These are phyloP conservation scores for Escarpia spicata DNA, from an alignment of 2,888 invertebrate species.

Conservation along the genomic window DNA sequence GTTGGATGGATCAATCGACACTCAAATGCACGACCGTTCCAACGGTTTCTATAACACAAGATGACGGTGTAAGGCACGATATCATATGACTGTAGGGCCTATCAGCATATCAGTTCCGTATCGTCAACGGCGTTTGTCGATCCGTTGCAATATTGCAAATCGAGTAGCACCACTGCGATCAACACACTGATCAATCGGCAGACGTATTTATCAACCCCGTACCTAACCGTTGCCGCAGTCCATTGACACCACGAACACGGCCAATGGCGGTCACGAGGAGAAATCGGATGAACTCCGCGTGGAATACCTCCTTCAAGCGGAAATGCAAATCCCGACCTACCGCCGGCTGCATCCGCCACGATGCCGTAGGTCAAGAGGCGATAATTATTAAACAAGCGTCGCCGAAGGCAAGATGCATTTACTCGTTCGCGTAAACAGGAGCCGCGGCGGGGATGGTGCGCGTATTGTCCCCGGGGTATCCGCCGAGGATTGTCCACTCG, in stretches of 20 bases:
- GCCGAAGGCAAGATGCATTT: neutral
- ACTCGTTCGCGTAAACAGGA: neutral
- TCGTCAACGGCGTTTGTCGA: neutral
- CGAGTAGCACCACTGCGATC: neutral
- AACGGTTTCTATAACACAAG: neutral
- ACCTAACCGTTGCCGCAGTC: too few relatives aligned
- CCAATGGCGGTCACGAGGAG: neutral
- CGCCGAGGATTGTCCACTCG: neutral
- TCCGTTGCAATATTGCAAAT: conserved; percentile 5
- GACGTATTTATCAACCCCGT: neutral
- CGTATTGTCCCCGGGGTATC: neutral
- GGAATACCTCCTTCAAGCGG: neutral
- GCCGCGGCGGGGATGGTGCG: neutral
- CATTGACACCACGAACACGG: neutral
- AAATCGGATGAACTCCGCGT: neutral
- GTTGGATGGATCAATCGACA: neutral
- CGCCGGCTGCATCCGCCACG: neutral
- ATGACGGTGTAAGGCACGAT: neutral
- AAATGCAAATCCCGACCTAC: neutral
- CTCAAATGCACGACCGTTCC: neutral
- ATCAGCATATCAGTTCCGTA: neutral
- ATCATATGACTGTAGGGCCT: neutral
- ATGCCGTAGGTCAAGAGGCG: neutral
- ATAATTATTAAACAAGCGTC: neutral
- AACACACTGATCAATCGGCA: neutral